Conservation (phyloP, 2,113 vertebrate genomes). For the Otis tarda region DNA sequence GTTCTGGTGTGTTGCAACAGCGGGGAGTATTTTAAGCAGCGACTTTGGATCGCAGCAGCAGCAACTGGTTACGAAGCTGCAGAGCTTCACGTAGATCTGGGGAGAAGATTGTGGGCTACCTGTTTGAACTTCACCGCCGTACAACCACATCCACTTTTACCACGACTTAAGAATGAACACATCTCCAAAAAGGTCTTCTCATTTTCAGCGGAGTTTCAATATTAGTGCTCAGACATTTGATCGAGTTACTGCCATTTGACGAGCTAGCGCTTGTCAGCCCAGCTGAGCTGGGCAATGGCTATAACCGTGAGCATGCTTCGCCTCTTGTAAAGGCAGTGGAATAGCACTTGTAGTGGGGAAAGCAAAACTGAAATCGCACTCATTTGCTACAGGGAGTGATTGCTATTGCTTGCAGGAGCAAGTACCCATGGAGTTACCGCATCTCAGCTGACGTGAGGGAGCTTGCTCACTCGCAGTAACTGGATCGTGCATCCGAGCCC, state of each 20-base stretch:
- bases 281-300: not conserved
- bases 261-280: not conserved
- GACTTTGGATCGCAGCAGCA: not conserved
- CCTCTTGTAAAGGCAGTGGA: not conserved
- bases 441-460: not conserved
- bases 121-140: not conserved
- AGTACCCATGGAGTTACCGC: not conserved
- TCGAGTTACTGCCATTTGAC: not conserved
- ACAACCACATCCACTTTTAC: not conserved
- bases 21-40: slow-evolving; percentile 26
- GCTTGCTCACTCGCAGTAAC: not conserved
- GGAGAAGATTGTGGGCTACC: not conserved
- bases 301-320: fast-evolving
- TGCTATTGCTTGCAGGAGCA: slow-evolving; percentile 23
- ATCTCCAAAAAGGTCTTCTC: not conserved
- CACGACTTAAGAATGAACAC: not conserved
- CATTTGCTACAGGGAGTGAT: slow-evolving; percentile 10
- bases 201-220: not conserved
- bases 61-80: not conserved
- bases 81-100: not conserved
- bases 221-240: not conserved
- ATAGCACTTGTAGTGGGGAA: not conserved
- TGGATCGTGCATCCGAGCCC: not conserved
- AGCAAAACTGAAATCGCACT: not conserved
- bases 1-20: slow-evolving; percentile 25